Base-by-base conservation (phyloP, 2,113 vertebrate species). In the Serilophus lunatus region DNA sequence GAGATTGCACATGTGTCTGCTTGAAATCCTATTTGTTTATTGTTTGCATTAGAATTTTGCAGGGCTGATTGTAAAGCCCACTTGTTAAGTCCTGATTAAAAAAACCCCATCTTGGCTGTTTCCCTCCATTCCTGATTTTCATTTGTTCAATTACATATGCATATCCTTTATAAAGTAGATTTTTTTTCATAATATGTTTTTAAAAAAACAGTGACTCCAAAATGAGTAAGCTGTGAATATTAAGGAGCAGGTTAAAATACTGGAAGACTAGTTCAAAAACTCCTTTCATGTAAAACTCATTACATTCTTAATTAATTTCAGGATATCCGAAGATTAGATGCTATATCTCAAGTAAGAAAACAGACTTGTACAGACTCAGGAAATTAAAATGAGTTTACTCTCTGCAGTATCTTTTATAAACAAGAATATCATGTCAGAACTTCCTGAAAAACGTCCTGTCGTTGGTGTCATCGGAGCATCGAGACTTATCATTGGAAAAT, bases 321-420 rank as follows among this genome's bases (percentile, higher is more conserved):
- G 70, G 57, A 60, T 90, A 31, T 64, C 80, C 60, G 25, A 66
- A 91, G 76, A 53, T 44, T 8, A 82, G 64, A 7, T 64, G n/a
- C 2, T 57, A 2, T 51, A 56, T 40, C 65, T 86, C 64, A 63
- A 51, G 26, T n/a, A 81, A 74, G 42, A 85, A 72, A 63, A 23
- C 50, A 66, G 54, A 81, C 33, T n/a, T 53, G n/a, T 36, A n/a
- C 16, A 33, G 76, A 63, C 26, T 87, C 63, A 79, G 82, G 82
- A 95, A 86, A 95, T 89, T 69, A 88, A 88, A 93, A 40, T 65
- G 1, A 61, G 63, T 70, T 93, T 80, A 61, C 85, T 91, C 79
- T 72, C 35, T 26, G 38, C 28, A 60, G 16, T 84, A 63, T 77
- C 57, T 90, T 85, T 66, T 64, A 66, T 24, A 77, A 95, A 79